These are phyloP conservation scores for Octodonta nipae DNA, from an alignment of 2,888 invertebrate species.

Conservation along the genomic window DNA sequence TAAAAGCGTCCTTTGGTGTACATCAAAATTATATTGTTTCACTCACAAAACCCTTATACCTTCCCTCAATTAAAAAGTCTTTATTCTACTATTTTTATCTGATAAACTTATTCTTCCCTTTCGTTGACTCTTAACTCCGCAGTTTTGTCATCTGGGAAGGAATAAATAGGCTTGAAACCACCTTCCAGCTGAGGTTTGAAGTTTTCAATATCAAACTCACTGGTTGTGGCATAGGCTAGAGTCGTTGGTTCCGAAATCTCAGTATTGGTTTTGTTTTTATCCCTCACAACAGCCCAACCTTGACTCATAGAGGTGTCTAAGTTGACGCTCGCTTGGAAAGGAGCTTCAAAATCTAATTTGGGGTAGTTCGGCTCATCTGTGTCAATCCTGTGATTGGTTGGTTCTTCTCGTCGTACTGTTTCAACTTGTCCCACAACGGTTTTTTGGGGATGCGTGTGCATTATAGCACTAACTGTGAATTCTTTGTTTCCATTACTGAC, in stretches of 20 bases:
- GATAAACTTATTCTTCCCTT: slow-evolving; percentile 19
- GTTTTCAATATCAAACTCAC: slow-evolving; percentile 48
- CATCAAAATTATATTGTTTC: slow-evolving; percentile 2
- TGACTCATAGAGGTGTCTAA: slow-evolving; percentile 43
- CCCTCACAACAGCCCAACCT: slow-evolving; percentile 48
- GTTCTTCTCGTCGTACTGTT: slow-evolving; percentile 6
- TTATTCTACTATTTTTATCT: too few species aligned
- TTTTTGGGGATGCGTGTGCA: slow-evolving; percentile 28
- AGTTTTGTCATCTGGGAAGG: slow-evolving; percentile 21
- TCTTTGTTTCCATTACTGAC: slow-evolving; percentile 20
- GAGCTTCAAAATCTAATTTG: slow-evolving; percentile 50
- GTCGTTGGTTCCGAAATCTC: slow-evolving; percentile 24
- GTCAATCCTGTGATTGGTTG: slow-evolving; percentile 15
- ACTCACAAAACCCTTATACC: background rate
- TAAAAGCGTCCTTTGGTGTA: too few species aligned
- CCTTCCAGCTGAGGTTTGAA: slow-evolving; percentile 56
- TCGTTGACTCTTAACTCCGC: slow-evolving; percentile 16
- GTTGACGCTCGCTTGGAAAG: slow-evolving; percentile 53
- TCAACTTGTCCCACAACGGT: slow-evolving; percentile 5
- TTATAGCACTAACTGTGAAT: slow-evolving; percentile 34
- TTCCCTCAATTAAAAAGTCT: background rate
- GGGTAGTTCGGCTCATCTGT: slow-evolving; percentile 12
- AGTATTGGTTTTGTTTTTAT: slow-evolving; percentile 23
- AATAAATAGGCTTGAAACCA: slow-evolving; percentile 57
- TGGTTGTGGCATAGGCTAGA: slow-evolving; percentile 30